Conservation (phyloP, 2,888 invertebrate species). For the Muscina levida region DNA sequence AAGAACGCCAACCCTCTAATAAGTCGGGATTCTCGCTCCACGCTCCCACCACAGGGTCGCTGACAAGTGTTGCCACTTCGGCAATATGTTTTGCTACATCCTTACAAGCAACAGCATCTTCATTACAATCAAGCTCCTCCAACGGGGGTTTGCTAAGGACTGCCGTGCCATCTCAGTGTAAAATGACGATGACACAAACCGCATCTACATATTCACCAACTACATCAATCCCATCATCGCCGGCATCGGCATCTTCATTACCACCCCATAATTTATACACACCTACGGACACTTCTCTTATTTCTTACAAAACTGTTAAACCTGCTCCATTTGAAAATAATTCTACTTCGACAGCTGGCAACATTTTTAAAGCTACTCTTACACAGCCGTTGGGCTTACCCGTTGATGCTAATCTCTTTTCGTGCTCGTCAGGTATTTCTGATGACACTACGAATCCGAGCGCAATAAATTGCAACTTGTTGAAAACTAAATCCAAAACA, state of each 20-base stretch:
- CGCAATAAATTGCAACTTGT: not conserved
- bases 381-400: not conserved
- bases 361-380: slow-evolving; percentile 26
- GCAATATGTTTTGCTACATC: slow-evolving; percentile 34
- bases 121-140: slow-evolving; percentile 60
- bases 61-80: slow-evolving; percentile 44
- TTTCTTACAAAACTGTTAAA: slow-evolving; percentile 34
- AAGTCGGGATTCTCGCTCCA: slow-evolving; percentile 12
- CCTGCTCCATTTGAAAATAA: slow-evolving; percentile 34
- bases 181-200: slow-evolving; percentile 60
- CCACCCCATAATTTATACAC: slow-evolving; percentile 49
- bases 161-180: slow-evolving; percentile 56
- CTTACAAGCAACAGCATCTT: slow-evolving; percentile 59
- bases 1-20: slow-evolving; percentile 48
- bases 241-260: slow-evolving; percentile 45
- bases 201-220: slow-evolving; percentile 47
- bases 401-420: slow-evolving; percentile 10
- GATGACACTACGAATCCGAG: not conserved
- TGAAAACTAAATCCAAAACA: slow-evolving; percentile 1
- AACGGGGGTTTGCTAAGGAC: slow-evolving; percentile 62
- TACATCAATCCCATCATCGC: slow-evolving; percentile 61
- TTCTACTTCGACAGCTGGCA: slow-evolving; percentile 48
- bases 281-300: slow-evolving; percentile 44
- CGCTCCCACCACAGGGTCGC: not conserved
- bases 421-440: no score